phyloP scores from a whole-genome alignment of 2,888 invertebrate genomes.

The Steinernema scapterisci region DNA sequence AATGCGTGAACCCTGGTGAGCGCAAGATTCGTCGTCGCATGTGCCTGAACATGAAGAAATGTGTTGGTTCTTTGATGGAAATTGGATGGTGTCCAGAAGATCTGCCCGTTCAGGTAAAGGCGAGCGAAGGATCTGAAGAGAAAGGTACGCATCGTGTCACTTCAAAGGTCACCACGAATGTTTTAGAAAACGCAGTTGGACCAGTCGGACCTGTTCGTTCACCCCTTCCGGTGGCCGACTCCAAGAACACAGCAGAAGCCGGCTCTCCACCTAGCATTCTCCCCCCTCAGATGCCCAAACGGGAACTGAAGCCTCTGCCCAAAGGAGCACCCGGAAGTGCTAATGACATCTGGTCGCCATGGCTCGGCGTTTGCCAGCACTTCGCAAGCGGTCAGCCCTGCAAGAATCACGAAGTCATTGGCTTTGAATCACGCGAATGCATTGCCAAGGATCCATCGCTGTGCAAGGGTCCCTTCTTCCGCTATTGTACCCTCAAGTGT shows the following conservation, averaged over 20 bases:
- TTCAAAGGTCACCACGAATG: no score
- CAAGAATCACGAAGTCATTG: conserved; percentile 63
- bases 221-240: conserved; percentile 40
- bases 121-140: not conserved
- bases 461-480: conserved; percentile 67
- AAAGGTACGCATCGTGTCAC: conserved; percentile 23
- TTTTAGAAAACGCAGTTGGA: conserved; percentile 33
- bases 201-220: conserved; percentile 44
- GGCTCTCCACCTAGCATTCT: conserved; percentile 45
- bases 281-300: conserved; percentile 43
- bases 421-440: conserved; percentile 67
- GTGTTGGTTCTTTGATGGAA: conserved; percentile 61
- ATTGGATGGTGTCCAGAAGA: conserved; percentile 43
- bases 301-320: conserved; percentile 43
- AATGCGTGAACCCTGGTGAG: conserved; percentile 62
- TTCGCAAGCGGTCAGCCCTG: conserved; percentile 66
- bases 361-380: conserved; percentile 63
- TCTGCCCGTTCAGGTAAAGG: conserved; percentile 20
- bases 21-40: conserved; percentile 63
- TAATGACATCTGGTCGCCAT: conserved; percentile 61
- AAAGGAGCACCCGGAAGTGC: conserved; percentile 45
- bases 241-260: not conserved
- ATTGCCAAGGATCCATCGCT: conserved; percentile 63
- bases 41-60: conserved; percentile 61
- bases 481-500: conserved; percentile 62